Base-by-base conservation (phyloP, 2,888 invertebrate genomes). In the Crocallis elinguaria region DNA sequence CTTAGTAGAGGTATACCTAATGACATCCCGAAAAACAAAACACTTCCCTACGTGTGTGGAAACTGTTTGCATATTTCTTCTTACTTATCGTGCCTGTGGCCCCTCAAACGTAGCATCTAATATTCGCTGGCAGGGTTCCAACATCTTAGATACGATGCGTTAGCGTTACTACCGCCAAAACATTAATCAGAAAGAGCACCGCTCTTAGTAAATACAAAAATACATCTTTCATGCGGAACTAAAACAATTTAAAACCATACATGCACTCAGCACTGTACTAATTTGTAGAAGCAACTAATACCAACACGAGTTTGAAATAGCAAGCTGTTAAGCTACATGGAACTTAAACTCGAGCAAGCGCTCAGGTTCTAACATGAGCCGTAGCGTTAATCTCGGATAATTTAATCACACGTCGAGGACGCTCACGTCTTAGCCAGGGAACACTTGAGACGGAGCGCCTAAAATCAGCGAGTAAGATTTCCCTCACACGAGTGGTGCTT, bases 51-150 rank as follows among this genome's bases (percentile, higher is more conserved):
- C n/a, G n/a, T n/a, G n/a, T n/a, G n/a, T n/a, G n/a, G n/a, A n/a
- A n/a, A n/a, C n/a, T n/a, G n/a, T n/a, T n/a, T n/a, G n/a, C n/a
- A n/a, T n/a, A n/a, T n/a, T n/a, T n/a, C n/a, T n/a, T n/a, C n/a
- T n/a, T n/a, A n/a, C n/a, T n/a, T n/a, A n/a, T n/a, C n/a, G n/a
- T n/a, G n/a, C n/a, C n/a, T n/a, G n/a, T n/a, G n/a, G n/a, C n/a
- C n/a, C n/a, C n/a, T n/a, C n/a, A n/a, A n/a, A n/a, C n/a, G n/a
- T n/a, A n/a, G n/a, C n/a, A n/a, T 19, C 19, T 19, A 19, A 5
- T 19, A 19, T 3, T 3, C 25, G 25, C 62, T 79, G 79, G 77
- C 76, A 46, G 9, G 16, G 49, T 12, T 65, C 77, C 77, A 79
- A 70, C 42, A 35, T 43, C 19, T 41, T 46, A 30, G 33, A 55